Base-by-base conservation (phyloP, 2,888 invertebrate genomes). In the Parnassius glacialis region DNA sequence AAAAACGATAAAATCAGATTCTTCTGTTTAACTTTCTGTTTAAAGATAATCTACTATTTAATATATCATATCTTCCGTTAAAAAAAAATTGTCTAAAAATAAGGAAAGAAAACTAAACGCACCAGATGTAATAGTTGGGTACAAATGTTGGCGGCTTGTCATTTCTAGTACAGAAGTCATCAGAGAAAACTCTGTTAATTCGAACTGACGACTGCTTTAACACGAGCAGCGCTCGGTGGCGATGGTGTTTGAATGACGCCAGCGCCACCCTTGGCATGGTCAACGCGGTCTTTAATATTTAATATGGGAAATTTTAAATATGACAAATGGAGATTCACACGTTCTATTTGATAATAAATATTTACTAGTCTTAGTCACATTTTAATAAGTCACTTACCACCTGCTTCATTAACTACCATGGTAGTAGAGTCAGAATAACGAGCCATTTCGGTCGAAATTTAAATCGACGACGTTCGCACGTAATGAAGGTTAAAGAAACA, bases 101-200 rank as follows among this genome's bases (percentile, higher is more conserved):
- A 20, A 11, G 10, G 25, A 45, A 20, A 52, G 20, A 64, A 60
- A 60, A 34, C 47, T 43, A 51, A 64, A 72, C 76, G 64, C 69
- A 83, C 82, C 67, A 9, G 74, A 62, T 10, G 75, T 70, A 42
- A 89, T 84, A 9, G 85, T 82, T 0, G 89, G 88, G 66, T 90
- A 81, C 59, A 90, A 74, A 55, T 87, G 79, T 55, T 87, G 87
- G 10, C 90, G 77, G 65, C 88, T 89, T 1, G 90, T 84, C 90
- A 90, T 90, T 71, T 90, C 89, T 3, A 85, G 65, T 70, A 86
- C 80, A 68, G 78, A 84, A 60, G 65, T 65, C 67, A 69, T 73
- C 58, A 10, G 60, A 45, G 53, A 57, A 58, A 59, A 60, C 3
- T 57, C 55, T 56, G 20, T 44, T 42, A 3, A 9, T 55, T 55